Base-by-base conservation (phyloP, 2,888 invertebrate genomes). In the Catocala sponsa region DNA sequence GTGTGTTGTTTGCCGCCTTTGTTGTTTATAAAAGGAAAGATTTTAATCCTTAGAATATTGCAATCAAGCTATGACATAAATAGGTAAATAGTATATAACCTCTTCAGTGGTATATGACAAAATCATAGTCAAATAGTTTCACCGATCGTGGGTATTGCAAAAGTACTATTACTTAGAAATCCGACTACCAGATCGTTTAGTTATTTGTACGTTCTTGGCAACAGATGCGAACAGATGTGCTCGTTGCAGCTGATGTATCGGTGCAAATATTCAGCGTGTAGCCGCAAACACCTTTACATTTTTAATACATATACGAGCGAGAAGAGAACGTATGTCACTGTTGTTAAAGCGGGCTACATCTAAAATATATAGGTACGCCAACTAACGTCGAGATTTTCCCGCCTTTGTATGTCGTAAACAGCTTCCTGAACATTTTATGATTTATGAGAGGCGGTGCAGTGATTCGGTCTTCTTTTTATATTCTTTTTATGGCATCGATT, bases 301-400 rank as follows among this genome's bases (percentile, higher is more conserved):
- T 65, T 68, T 61, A 65, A 68, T 61, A 65, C 60, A 13, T 41
- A 48, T 53, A 51, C 62, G 68, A 57, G 57, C 64, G 58, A 55
- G 53, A 44, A 46, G 48, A 55, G 55, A 63, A 53, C 69, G 69
- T 59, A 68, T 72, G 72, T 69, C 63, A 60, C 62, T n/a, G 56
- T 43, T 54, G 4, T 41, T 55, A 5, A 42, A 56, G 42, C 13
- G 38, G 11, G 46, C 43, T 32, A 43, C 32, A 61, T 61, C 63
- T 68, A 68, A 48, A 65, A 50, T 11, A 65, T 72, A 51, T 72
- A 56, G 58, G 53, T 13, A 33, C 50, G 42, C 60, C 60, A 57
- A 68, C 56, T 72, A 46, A 52, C 38, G 61, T 50, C 44, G 41
- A 59, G 65, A 50, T 72, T 72, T 65, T 65, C 63, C 61, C 72